Base-by-base conservation (phyloP, 2,113 vertebrate genomes). In the Entelurus aequoreus region DNA sequence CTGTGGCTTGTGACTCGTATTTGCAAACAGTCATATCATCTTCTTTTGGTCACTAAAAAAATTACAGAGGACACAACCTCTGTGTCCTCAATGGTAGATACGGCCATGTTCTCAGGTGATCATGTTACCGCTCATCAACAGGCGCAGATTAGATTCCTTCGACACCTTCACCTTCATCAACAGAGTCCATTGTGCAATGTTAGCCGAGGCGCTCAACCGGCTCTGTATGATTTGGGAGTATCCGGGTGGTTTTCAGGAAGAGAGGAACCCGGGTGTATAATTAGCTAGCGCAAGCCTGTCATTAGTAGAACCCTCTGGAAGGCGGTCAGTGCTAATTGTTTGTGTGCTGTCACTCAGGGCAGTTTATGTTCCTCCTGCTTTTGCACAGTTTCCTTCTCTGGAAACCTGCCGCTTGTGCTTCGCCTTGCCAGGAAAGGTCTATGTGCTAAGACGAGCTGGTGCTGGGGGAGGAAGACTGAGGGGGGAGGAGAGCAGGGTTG, bases 321-420 rank as follows among this genome's bases (percentile, higher is more conserved):
- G 70, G 60, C 65, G 48, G 74, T 81, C 86, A 78, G 51, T 63
- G 69, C 66, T 84, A 81, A 88, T 87, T 87, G 84, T 89, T 89
- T 87, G 75, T 76, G 65, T 78, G 82, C 81, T 75, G 84, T 89
- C 86, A 87, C 71, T 86, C 74, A 74, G 55, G 66, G 38, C 56
- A 62, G 62, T 78, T 79, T 80, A 77, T 76, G 78, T 78, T 57
- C 49, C 50, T 54, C 6, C 8, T 60, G 57, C 60, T 55, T 67
- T 63, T 42, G 40, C 68, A 42, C 11, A n/a, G 51, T 75, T 76
- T 68, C 58, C 77, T 66, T 49, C 68, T 74, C 66, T 63, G 76
- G 78, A 87, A 83, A 82, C 46, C 72, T 62, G 69, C 68, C 73
- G 71, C 72, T 83, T 75, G 16, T 71, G 46, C 63, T 42, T 35